Percentiles rank a stretch among this genome's conserved stretches.
Conservation (phyloP, 2,797 vertebrate species). For the Acipenser transmontanus region DNA sequence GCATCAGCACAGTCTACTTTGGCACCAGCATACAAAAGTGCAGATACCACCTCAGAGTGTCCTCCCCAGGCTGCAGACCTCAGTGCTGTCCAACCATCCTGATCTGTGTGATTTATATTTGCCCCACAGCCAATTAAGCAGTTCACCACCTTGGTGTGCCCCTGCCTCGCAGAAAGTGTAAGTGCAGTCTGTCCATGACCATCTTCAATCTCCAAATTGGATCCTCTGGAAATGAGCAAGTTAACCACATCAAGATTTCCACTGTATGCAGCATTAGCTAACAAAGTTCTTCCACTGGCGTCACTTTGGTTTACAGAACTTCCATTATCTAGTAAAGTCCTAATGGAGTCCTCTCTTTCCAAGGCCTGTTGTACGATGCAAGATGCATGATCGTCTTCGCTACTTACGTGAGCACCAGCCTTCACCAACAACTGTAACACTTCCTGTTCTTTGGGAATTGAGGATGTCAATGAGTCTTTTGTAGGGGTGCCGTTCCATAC, state of each 20-base stretch:
- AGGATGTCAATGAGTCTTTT: conserved; percentile 84
- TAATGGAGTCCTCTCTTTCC: conserved; percentile 91
- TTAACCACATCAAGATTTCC: conserved; percentile 93
- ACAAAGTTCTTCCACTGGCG: conserved; percentile 80
- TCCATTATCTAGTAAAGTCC: conserved; percentile 86
- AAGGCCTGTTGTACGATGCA: conserved; percentile 90
- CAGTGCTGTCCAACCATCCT: conserved; percentile 92
- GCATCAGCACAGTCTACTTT: conserved; percentile 94
- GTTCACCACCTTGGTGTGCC: conserved; percentile 94
- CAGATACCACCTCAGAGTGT: conserved; percentile 93
- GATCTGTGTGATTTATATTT: conserved; percentile 91
- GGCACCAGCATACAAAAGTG: conserved; percentile 90
- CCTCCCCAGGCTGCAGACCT: conserved; percentile 94
- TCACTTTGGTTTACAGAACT: conserved; percentile 91
- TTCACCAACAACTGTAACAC: conserved; percentile 93
- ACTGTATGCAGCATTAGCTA: conserved; percentile 88
- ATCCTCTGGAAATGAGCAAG: conserved; percentile 81
- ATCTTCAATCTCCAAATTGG: conserved; percentile 87
- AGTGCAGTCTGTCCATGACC: conserved; percentile 88
- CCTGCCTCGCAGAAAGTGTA: conserved; percentile 90
- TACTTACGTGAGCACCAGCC: conserved; percentile 91
- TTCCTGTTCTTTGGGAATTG: conserved; percentile 91
- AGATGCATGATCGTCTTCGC: conserved; percentile 82
- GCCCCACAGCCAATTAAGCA: conserved; percentile 90
- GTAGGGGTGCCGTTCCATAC: conserved; percentile 95